Evolutionary conservation across 2,113 vertebrate species (phyloP), one percentile per base, ranked within the genome.

Genomic region (Lophochroa leadbeateri): DNA sequence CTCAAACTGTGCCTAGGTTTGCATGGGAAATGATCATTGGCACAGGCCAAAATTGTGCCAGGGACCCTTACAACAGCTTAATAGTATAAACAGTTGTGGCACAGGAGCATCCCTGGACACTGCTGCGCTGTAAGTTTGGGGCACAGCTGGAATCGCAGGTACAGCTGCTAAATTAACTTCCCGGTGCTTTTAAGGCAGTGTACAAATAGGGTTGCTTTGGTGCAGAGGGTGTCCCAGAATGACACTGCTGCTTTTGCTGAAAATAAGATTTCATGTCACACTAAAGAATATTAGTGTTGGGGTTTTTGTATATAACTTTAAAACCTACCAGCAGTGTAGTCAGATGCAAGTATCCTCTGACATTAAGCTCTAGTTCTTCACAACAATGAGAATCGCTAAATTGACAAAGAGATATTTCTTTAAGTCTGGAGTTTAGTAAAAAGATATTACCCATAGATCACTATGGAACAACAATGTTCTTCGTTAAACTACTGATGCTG

Each of bases 371-470:
- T 25, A 37, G 8, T 33, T 81, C 80, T 78, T 81, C 43, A 63
- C 64, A 60, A 46, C 49, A 69, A 27, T 35, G 68, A 49, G 80
- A 92, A 71, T 61, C 46, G 35, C 90, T 74, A 43, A 23, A 50
- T 33, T 2, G 21, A 61, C 55, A 47, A 33, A 63, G 76, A 78
- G 55, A 25, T 29, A 15, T 88, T 92, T 86, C 53, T 82, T 29
- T 50, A 94, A 86, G 78, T 60, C 65, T 58, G 41, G 74, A 55
- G 65, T 96, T 96, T 95, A 76, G 84, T 90, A 92, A 91, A 81
- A 86, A 87, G 52, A 14, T 74, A 82, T 60, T 95, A 82, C 27
- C 33, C 35, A 35, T 21, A 82, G 86, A 70, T 87, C 28, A 19
- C 53, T 94, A 13, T 53, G 52, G 39, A 77, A 27, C 24, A 91